Evolutionary conservation across 2,888 invertebrate species (phyloP).

Genomic region (Cryptophagus acutangulus): DNA sequence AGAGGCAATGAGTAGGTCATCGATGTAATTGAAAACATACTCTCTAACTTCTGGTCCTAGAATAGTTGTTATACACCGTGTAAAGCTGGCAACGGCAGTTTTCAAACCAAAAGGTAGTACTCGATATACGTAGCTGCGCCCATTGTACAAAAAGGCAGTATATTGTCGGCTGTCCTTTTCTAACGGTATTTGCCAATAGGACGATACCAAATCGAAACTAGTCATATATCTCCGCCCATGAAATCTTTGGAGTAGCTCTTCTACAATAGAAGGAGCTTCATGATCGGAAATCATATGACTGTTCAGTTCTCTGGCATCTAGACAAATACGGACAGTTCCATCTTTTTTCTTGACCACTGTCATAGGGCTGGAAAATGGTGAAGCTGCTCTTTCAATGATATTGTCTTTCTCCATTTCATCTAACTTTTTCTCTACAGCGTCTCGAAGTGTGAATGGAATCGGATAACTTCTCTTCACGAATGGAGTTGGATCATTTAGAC

Average conservation of each 20-base stretch:
- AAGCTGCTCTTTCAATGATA: constrained; percentile 28
- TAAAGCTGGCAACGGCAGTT: constrained; percentile 11
- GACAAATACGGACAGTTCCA: constrained; percentile 25
- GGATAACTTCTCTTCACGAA: background rate
- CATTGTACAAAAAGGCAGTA: constrained; percentile 11
- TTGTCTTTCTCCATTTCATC: constrained; percentile 24
- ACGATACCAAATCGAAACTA: constrained; percentile 11
- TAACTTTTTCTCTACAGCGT: constrained; percentile 1
- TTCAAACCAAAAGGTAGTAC: constrained; percentile 13
- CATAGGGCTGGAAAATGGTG: constrained; percentile 29
- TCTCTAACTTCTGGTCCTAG: constrained; percentile 12
- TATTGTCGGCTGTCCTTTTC: constrained; percentile 7
- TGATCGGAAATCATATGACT: background rate
- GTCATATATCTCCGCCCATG: constrained; percentile 1
- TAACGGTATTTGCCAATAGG: constrained; percentile 17
- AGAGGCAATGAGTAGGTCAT: constrained; percentile 32
- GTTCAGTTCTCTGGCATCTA: constrained; percentile 23
- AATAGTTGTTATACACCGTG: constrained; percentile 7
- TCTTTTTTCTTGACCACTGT: constrained; percentile 28
- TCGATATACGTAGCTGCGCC: constrained; percentile 10
- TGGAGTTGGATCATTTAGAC: background rate
- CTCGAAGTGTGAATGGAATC: background rate
- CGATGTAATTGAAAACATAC: constrained; percentile 30
- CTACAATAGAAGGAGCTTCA: constrained; percentile 2
- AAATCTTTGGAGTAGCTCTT: constrained; percentile 3